These are phyloP conservation scores for Chelonoidis abingdonii DNA, from an alignment of 2,113 vertebrate species.

Conservation along the genomic window DNA sequence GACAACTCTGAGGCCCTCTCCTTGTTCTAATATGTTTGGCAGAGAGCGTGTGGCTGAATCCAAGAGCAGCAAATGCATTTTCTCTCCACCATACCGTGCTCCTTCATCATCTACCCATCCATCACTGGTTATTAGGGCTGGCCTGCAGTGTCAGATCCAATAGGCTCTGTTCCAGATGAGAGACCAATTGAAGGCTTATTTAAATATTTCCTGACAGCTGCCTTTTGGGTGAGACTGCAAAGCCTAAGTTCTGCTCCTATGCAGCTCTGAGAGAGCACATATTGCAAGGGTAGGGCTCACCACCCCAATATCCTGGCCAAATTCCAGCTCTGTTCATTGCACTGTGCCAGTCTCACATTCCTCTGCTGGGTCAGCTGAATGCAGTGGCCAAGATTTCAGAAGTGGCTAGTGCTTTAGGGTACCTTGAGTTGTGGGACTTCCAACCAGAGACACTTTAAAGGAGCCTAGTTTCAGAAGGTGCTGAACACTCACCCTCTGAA, in stretches of 20 bases:
- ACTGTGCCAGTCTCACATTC: background rate
- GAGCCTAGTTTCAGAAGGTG: background rate
- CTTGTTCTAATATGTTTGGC: background rate
- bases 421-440: background rate
- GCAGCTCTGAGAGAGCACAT: background rate
- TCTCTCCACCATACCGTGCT: background rate
- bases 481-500: background rate
- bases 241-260: background rate
- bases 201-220: background rate
- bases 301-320: background rate
- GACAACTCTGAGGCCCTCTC: background rate
- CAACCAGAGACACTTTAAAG: background rate
- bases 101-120: background rate
- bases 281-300: background rate
- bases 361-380: background rate
- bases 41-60: background rate
- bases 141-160: background rate
- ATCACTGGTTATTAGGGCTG: background rate
- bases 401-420: background rate
- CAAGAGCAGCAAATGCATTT: background rate
- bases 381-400: background rate
- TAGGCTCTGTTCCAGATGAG: background rate
- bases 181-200: background rate
- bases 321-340: background rate
- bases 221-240: background rate